These are phyloP conservation scores for Perithous albicinctus DNA, from an alignment of 2,888 invertebrate species.

Conservation along the genomic window DNA sequence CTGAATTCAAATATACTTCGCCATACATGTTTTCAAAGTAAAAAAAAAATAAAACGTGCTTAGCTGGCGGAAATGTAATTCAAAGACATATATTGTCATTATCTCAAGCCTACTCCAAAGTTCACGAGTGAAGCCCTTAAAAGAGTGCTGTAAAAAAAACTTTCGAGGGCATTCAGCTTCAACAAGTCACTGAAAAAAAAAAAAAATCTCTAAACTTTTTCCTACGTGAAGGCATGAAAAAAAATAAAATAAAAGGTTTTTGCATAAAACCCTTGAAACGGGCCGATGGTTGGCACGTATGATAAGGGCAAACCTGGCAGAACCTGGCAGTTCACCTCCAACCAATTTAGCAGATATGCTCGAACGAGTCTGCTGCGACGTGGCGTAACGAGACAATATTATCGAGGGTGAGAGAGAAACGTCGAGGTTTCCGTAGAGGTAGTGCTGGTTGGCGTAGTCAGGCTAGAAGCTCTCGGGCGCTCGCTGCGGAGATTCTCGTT, in stretches of 20 bases:
- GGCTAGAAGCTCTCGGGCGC: slow-evolving; percentile 26
- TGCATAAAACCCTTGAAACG: background rate
- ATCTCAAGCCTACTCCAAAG: background rate
- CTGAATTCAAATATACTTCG: too few species aligned
- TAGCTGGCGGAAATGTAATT: too few species aligned
- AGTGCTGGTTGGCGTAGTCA: slow-evolving; percentile 20
- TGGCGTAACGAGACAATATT: slow-evolving; percentile 58
- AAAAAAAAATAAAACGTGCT: too few species aligned
- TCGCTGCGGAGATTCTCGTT: slow-evolving; percentile 58
- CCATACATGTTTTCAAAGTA: too few species aligned
- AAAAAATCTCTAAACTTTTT: background rate
- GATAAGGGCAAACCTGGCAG: slow-evolving; percentile 1
- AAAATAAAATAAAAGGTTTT: background rate
- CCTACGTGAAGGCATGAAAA: background rate
- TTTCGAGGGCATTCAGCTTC: slow-evolving; percentile 2
- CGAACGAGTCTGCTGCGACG: slow-evolving; percentile 47
- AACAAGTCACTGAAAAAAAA: background rate
- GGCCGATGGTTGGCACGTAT: background rate
- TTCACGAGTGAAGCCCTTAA: background rate
- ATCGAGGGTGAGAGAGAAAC: slow-evolving; percentile 48
- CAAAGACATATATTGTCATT: background rate
- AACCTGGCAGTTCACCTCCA: slow-evolving; percentile 9
- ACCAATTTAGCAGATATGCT: slow-evolving; percentile 58
- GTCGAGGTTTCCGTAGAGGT: slow-evolving; percentile 55
- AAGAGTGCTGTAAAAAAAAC: background rate